Percentiles rank a stretch among this genome's conserved stretches.
phyloP scores from a whole-genome alignment of 2,888 invertebrate genomes.

The Pandemis heparana region DNA sequence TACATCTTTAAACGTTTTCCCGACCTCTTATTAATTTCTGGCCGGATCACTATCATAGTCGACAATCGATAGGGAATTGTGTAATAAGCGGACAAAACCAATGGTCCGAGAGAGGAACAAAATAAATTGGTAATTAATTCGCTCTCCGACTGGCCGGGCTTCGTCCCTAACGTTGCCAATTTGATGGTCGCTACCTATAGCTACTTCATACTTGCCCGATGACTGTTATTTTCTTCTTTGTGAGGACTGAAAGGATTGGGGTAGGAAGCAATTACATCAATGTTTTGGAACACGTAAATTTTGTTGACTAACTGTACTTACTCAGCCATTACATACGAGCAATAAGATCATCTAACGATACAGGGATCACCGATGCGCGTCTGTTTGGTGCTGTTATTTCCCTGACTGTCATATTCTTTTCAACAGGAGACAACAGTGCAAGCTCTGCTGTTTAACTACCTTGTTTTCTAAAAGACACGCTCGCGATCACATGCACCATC shows the following conservation, averaged over 20 bases:
- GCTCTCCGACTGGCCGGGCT: conserved; percentile 14
- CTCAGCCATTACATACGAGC: background rate
- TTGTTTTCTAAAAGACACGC: too few species aligned
- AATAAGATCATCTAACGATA: too few species aligned
- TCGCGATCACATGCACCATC: too few species aligned
- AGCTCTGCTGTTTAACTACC: too few species aligned
- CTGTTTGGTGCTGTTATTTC: too few species aligned
- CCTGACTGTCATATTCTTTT: too few species aligned
- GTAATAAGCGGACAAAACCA: conserved; percentile 31
- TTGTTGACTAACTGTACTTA: background rate
- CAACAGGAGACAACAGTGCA: too few species aligned
- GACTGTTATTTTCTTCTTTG: background rate
- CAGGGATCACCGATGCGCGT: too few species aligned
- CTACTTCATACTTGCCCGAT: background rate
- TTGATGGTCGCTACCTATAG: background rate
- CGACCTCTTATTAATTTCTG: conserved; percentile 8
- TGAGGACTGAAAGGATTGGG: background rate
- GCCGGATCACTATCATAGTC: conserved; percentile 18
- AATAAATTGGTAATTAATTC: conserved; percentile 42
- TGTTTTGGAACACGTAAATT: background rate
- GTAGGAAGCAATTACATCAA: background rate
- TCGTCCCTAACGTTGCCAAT: conserved; percentile 14
- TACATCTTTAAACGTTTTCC: background rate
- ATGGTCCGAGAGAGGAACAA: conserved; percentile 24
- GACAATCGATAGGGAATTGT: conserved; percentile 23